Evolutionary conservation across 2,113 vertebrate species (phyloP).

Genomic region (Ictidomys tridecemlineatus): DNA sequence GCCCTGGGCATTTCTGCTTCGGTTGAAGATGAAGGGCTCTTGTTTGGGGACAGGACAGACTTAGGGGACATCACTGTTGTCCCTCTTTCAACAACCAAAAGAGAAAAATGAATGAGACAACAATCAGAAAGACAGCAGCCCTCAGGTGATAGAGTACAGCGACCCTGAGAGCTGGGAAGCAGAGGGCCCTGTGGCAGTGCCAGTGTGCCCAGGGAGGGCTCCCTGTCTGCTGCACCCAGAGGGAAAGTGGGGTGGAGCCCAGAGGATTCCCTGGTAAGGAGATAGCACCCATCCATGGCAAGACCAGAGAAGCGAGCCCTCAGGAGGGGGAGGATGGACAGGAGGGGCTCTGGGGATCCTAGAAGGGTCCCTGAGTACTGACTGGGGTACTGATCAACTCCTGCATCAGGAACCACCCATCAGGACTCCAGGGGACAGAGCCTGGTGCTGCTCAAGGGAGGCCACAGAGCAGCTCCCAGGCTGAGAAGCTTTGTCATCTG

Average conservation of each 20-base stretch:
- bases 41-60: too few relatives aligned
- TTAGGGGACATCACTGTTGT: too few relatives aligned
- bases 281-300: too few relatives aligned
- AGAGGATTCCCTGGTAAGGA: not conserved
- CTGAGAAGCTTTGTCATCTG: not conserved
- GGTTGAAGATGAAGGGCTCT: not conserved
- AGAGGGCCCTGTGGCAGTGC: too few relatives aligned
- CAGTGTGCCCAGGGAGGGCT: not conserved
- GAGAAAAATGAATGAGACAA: not conserved
- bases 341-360: not conserved
- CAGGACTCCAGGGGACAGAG: too few relatives aligned
- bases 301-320: not conserved
- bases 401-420: too few relatives aligned
- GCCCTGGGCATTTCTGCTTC: not conserved
- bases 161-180: not conserved
- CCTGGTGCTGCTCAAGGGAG: too few relatives aligned
- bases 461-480: too few relatives aligned
- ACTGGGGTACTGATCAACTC: rapidly evolving
- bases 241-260: not conserved
- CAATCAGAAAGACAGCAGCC: not conserved
- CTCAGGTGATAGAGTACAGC: not conserved
- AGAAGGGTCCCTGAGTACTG: too few relatives aligned
- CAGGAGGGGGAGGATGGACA: too few relatives aligned
- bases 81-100: not conserved
- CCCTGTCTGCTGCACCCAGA: not conserved